These are phyloP conservation scores for Synergus umbraculus DNA, from an alignment of 2,888 invertebrate species.

Conservation along the genomic window DNA sequence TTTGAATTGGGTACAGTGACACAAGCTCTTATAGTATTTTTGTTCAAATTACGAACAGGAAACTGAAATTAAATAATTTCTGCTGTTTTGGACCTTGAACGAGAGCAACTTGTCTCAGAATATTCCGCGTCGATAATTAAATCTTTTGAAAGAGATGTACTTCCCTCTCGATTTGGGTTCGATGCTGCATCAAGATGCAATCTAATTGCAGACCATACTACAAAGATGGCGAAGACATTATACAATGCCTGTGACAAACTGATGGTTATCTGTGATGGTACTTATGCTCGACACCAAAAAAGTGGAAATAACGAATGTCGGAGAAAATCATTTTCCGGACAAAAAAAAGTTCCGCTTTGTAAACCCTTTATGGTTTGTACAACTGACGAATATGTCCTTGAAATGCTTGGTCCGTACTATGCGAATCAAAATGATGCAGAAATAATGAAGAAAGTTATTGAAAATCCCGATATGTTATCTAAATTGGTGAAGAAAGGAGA, in stretches of 20 bases:
- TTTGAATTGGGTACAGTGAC: conserved; percentile 43
- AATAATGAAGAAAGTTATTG: conserved; percentile 54
- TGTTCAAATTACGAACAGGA: conserved; percentile 54
- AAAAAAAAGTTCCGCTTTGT: conserved; percentile 57
- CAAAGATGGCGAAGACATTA: conserved; percentile 47
- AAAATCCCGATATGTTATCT: conserved; percentile 50
- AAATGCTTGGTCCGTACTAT: conserved; percentile 55
- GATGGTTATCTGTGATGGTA: conserved; percentile 55
- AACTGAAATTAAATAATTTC: conserved; percentile 50
- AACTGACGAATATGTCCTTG: conserved; percentile 56
- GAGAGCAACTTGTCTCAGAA: conserved; percentile 54
- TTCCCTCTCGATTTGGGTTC: conserved; percentile 54
- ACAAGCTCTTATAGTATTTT: conserved; percentile 53
- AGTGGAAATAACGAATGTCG: conserved; percentile 48
- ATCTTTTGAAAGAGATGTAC: conserved; percentile 56
- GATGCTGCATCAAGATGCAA: conserved; percentile 44
- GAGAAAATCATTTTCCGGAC: conserved; percentile 52
- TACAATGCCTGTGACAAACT: conserved; percentile 48
- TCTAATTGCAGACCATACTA: conserved; percentile 51
- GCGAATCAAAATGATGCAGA: conserved; percentile 58
- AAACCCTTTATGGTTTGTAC: conserved; percentile 60
- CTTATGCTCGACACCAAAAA: conserved; percentile 52
- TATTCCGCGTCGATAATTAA: conserved; percentile 52
- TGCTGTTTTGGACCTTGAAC: conserved; percentile 47
- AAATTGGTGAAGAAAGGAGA: conserved; percentile 53